Conservation (phyloP, 2,888 invertebrate species). For the Hoplodrina ambigua region DNA sequence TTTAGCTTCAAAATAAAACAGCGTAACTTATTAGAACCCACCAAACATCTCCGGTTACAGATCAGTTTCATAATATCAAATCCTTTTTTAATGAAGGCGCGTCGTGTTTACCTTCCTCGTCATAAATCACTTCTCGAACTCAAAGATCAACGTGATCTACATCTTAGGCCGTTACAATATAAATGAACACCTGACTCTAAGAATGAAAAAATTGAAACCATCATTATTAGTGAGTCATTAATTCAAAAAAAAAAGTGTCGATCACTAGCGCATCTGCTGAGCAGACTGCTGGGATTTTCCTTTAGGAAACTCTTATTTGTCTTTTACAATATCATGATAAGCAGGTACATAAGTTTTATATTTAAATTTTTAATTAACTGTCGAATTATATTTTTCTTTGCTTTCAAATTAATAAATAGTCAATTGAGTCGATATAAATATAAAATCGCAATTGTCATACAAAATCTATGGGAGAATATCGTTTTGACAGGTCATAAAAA, state of each 20-base stretch:
- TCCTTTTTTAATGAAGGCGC: conserved; percentile 47
- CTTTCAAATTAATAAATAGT: too few species aligned
- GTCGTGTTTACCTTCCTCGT: conserved; percentile 26
- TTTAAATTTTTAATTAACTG: too few species aligned
- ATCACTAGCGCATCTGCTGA: background rate
- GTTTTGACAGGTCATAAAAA: too few species aligned
- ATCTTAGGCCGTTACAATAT: conserved; percentile 7
- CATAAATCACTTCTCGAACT: conserved; percentile 36
- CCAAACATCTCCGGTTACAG: conserved; percentile 1
- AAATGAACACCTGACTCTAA: background rate
- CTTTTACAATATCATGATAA: too few species aligned
- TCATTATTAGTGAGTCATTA: too few species aligned
- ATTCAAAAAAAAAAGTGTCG: background rate
- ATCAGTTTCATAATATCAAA: conserved; percentile 34
- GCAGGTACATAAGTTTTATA: too few species aligned
- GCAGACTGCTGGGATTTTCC: background rate
- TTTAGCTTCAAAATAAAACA: background rate
- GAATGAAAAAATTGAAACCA: too few species aligned
- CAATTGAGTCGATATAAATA: too few species aligned
- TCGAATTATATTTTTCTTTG: too few species aligned
- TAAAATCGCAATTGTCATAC: too few species aligned
- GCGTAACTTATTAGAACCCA: background rate
- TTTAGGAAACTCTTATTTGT: background rate
- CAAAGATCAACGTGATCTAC: conserved; percentile 20
- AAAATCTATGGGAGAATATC: too few species aligned